These are phyloP conservation scores for Peromyscus nudipes DNA, from an alignment of 2,797 vertebrate genomes.

Conservation along the genomic window DNA sequence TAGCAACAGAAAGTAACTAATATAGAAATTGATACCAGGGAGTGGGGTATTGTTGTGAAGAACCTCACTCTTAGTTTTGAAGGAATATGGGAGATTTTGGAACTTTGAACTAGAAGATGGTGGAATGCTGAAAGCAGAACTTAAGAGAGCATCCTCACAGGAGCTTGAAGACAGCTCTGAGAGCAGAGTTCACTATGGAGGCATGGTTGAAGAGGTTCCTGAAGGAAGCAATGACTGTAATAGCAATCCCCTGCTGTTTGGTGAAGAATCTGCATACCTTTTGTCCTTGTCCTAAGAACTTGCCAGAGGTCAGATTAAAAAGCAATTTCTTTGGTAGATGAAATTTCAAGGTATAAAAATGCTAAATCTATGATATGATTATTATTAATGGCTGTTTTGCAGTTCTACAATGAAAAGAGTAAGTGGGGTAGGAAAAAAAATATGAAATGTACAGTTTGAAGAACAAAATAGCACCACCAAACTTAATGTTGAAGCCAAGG, in stretches of 20 bases:
- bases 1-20: neutral
- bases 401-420: neutral
- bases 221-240: neutral
- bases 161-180: neutral
- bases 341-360: neutral
- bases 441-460: neutral
- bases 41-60: neutral
- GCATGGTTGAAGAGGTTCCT: neutral
- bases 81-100: neutral
- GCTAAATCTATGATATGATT: neutral
- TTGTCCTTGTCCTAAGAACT: neutral
- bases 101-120: neutral
- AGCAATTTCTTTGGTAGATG: neutral
- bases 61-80: neutral
- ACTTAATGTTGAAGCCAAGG: neutral
- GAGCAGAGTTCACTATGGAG: neutral
- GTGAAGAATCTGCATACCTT: neutral
- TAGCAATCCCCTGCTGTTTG: slow-evolving; percentile 2
- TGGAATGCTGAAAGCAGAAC: neutral
- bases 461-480: neutral
- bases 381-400: neutral
- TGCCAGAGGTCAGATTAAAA: neutral
- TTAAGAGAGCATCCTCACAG: neutral
- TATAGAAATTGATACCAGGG: neutral
- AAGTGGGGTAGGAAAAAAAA: neutral